Evolutionary conservation across 2,797 vertebrate species (phyloP).

Genomic region (Anguilla anguilla): DNA sequence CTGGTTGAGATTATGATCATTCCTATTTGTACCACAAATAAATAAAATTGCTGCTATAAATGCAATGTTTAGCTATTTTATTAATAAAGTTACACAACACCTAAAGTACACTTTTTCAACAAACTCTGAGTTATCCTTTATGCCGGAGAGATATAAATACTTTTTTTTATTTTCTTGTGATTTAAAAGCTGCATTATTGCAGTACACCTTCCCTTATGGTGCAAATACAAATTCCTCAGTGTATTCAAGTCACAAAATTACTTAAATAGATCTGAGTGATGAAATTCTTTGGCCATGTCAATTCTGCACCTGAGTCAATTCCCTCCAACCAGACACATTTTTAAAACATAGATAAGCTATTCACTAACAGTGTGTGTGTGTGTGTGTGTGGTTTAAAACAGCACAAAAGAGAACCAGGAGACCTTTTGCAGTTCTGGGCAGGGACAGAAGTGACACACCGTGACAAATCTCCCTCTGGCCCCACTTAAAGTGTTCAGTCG

Average conservation of each 20-base stretch:
- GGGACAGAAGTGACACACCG: neutral
- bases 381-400: neutral
- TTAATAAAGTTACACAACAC: too few species aligned
- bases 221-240: neutral
- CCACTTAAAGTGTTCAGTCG: neutral
- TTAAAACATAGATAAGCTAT: slow-evolving; percentile 30
- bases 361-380: slow-evolving; percentile 13
- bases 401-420: slow-evolving; percentile 6
- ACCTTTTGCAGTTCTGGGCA: neutral
- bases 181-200: neutral
- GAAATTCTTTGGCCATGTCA: slow-evolving; percentile 17
- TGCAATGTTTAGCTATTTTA: too few species aligned
- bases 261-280: slow-evolving; percentile 17
- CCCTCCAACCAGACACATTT: slow-evolving; percentile 9
- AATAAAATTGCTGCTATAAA: neutral
- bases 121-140: too few species aligned
- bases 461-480: slow-evolving; percentile 12
- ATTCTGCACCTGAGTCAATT: slow-evolving; percentile 7
- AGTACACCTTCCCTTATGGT: neutral
- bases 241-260: slow-evolving; percentile 25
- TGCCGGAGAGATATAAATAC: neutral
- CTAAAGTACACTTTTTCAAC: neutral
- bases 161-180: neutral
- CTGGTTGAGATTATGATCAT: neutral
- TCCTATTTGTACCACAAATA: neutral